These are phyloP conservation scores for Belgica antarctica DNA, from an alignment of 2,888 invertebrate species.

Conservation along the genomic window DNA sequence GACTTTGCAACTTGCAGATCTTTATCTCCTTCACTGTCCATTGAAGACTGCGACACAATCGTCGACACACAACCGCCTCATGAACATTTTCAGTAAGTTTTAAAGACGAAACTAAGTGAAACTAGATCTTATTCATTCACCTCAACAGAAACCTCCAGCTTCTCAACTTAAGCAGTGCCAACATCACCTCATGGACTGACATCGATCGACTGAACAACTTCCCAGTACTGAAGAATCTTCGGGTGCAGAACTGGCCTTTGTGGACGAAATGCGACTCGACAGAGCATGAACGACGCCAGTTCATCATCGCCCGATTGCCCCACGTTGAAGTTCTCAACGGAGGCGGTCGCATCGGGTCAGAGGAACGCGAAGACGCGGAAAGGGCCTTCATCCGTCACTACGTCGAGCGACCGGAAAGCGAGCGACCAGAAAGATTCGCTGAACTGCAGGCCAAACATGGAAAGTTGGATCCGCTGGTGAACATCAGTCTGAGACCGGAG, in stretches of 20 bases:
- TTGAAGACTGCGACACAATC: slow-evolving; percentile 15
- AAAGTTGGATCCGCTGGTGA: slow-evolving; percentile 83
- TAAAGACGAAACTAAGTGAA: background rate
- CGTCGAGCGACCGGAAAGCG: slow-evolving; percentile 82
- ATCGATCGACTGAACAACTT: slow-evolving; percentile 82
- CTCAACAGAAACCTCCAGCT: slow-evolving; percentile 61
- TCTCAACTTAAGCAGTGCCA: slow-evolving; percentile 81
- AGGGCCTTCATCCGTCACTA: slow-evolving; percentile 89
- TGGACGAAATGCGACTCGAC: slow-evolving; percentile 79
- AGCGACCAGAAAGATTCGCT: slow-evolving; percentile 71
- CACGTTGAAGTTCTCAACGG: slow-evolving; percentile 84
- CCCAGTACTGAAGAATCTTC: slow-evolving; percentile 76
- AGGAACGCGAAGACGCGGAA: slow-evolving; percentile 89
- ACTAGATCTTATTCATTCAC: background rate
- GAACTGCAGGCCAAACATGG: slow-evolving; percentile 84
- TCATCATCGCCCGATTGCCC: slow-evolving; percentile 83
- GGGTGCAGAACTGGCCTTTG: slow-evolving; percentile 72
- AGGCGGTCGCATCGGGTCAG: slow-evolving; percentile 76
- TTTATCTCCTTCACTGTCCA: slow-evolving; percentile 16
- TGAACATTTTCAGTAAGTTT: slow-evolving; percentile 41
- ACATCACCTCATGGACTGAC: slow-evolving; percentile 82
- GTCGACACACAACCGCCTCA: slow-evolving; percentile 1
- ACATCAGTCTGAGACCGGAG: slow-evolving; percentile 82
- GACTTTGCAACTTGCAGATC: slow-evolving; percentile 1
- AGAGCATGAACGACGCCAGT: slow-evolving; percentile 82